Percentiles rank a stretch among this genome's conserved stretches.
Conservation (phyloP, 2,113 vertebrate species). For the Cynocephalus volans region DNA sequence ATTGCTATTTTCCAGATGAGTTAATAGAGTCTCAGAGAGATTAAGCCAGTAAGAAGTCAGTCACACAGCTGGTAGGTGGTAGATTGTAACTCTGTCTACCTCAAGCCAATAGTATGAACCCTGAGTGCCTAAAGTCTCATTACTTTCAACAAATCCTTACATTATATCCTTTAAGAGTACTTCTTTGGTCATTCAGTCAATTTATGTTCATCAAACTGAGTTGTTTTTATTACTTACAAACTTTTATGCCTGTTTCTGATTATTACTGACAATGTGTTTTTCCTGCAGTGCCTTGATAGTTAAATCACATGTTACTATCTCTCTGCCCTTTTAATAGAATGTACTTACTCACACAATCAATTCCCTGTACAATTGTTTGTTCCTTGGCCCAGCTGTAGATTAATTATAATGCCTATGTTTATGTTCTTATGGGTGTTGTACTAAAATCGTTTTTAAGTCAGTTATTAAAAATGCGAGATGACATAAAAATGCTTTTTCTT, state of each 20-base stretch:
- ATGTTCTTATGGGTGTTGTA: constrained; percentile 56
- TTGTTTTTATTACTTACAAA: constrained; percentile 69
- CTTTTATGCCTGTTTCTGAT: constrained; percentile 65
- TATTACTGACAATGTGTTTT: constrained; percentile 73
- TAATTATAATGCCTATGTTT: constrained; percentile 65
- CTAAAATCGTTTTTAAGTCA: constrained; percentile 66
- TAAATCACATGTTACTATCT: constrained; percentile 58
- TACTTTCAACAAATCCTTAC: background rate
- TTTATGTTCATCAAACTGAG: constrained; percentile 44
- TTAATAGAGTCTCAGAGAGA: background rate
- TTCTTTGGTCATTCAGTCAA: constrained; percentile 19
- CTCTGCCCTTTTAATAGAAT: constrained; percentile 59
- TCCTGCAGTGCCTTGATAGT: constrained; percentile 48
- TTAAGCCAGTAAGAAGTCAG: background rate
- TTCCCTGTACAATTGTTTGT: constrained; percentile 69
- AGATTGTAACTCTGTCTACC: background rate
- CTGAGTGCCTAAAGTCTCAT: background rate
- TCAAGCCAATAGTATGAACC: background rate
- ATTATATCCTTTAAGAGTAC: constrained; percentile 32
- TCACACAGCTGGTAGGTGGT: background rate
- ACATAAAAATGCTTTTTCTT: constrained; percentile 63
- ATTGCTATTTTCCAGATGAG: background rate
- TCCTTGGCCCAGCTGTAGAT: constrained; percentile 67
- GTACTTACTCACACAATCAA: constrained; percentile 66
- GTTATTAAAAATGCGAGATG: constrained; percentile 73